These are phyloP conservation scores for Nomada ruficornis DNA, from an alignment of 2,888 invertebrate species.

Conservation along the genomic window DNA sequence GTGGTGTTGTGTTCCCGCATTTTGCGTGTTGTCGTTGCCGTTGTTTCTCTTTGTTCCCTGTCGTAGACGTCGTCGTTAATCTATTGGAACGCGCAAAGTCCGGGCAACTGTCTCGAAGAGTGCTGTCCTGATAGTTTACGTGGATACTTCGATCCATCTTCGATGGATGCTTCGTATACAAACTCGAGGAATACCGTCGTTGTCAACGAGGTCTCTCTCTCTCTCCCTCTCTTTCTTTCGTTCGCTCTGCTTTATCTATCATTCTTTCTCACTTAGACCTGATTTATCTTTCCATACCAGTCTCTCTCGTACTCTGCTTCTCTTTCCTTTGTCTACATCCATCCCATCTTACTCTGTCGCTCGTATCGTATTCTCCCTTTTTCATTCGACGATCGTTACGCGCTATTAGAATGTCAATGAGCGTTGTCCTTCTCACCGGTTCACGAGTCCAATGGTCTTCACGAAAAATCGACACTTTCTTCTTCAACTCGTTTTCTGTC, in stretches of 20 bases:
- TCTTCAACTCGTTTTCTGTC: conserved; percentile 23
- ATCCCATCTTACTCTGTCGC: conserved; percentile 12
- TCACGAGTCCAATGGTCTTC: conserved; percentile 20
- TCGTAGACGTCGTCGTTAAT: conserved; percentile 18
- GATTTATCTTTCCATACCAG: conserved; percentile 8
- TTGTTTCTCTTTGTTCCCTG: conserved; percentile 1
- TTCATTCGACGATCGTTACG: conserved; percentile 54
- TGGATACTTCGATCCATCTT: conserved; percentile 18
- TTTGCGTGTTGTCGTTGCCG: conserved; percentile 1
- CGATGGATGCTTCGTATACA: conserved; percentile 18
- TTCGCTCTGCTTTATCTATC: conserved; percentile 10
- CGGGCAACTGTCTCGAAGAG: background rate
- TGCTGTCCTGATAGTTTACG: background rate
- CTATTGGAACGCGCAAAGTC: conserved; percentile 2
- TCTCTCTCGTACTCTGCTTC: conserved; percentile 25
- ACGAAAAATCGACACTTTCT: conserved; percentile 37
- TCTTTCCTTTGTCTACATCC: background rate
- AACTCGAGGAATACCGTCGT: conserved; percentile 15
- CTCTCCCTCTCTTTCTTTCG: conserved; percentile 8
- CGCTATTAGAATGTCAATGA: conserved; percentile 64
- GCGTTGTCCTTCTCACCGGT: conserved; percentile 42
- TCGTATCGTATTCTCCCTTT: conserved; percentile 14
- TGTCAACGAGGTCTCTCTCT: conserved; percentile 22
- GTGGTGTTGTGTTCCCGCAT: background rate
- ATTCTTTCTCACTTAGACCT: background rate